Conservation (phyloP, 2,797 vertebrate species). For the Propithecus deckenii region DNA sequence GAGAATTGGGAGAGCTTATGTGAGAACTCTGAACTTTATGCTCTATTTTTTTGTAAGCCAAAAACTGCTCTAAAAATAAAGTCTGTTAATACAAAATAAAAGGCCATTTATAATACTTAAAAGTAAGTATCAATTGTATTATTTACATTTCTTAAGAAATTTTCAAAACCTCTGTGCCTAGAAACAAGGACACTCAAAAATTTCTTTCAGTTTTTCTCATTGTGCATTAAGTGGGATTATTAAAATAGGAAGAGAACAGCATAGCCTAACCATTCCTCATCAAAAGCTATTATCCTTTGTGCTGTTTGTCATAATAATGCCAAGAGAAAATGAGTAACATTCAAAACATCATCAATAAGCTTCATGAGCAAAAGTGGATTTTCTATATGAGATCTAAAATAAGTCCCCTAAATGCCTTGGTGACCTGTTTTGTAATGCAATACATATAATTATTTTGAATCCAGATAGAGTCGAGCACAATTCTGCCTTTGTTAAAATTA, state of each 20-base stretch:
- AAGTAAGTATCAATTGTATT: neutral
- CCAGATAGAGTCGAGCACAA: neutral
- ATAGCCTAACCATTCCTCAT: neutral
- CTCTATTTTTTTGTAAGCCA: neutral
- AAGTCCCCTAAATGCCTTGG: neutral
- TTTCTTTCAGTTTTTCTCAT: neutral
- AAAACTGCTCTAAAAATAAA: neutral
- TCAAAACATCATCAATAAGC: neutral
- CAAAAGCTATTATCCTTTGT: neutral
- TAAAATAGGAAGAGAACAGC: neutral
- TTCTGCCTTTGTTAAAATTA: neutral
- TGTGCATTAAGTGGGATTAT: neutral
- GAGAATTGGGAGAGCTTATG: neutral
- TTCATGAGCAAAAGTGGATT: neutral
- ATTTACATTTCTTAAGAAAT: neutral
- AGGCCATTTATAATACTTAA: neutral
- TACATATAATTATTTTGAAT: neutral
- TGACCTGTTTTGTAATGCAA: neutral
- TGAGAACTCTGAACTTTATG: neutral
- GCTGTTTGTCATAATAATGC: neutral
- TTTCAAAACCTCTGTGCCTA: neutral
- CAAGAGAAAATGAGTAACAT: neutral
- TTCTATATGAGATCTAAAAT: neutral
- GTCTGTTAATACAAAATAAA: neutral
- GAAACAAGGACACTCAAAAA: neutral